Evolutionary conservation across 53 echinoderm and acorn worm species (phyloP).

Genomic region (Temnopleurus reevesii): DNA sequence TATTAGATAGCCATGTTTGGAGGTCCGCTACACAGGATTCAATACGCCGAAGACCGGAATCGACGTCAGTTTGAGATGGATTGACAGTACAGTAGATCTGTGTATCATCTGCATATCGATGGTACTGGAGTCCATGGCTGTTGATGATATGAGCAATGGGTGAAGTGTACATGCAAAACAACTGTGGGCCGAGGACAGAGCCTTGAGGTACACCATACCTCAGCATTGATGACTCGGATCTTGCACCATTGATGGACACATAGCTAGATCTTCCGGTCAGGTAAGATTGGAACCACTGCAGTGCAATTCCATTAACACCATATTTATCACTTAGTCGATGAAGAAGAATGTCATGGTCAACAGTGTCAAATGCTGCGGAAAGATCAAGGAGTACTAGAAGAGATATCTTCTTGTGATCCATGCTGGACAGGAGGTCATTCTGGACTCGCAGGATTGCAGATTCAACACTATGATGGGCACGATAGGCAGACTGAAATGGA

Average conservation of each 20-base stretch:
- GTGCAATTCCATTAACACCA: neutral
- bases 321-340: neutral
- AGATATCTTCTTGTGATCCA: neutral
- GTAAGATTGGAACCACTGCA: neutral
- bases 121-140: neutral
- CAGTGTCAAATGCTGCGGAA: neutral
- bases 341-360: neutral
- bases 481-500: neutral
- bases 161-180: neutral
- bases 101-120: too few species aligned
- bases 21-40: too few species aligned
- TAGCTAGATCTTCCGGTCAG: too few species aligned
- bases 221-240: neutral
- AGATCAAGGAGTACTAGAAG: neutral
- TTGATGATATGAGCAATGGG: neutral
- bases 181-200: neutral
- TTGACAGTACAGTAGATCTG: too few species aligned
- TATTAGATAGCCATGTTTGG: too few species aligned
- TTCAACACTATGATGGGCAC: neutral
- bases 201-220: neutral
- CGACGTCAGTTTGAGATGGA: too few species aligned
- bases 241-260: too few species aligned
- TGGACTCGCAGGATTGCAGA: neutral
- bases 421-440: neutral
- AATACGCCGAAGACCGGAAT: too few species aligned